phyloP scores from a whole-genome alignment of 2,797 vertebrate genomes.

The Channallabes apus region DNA sequence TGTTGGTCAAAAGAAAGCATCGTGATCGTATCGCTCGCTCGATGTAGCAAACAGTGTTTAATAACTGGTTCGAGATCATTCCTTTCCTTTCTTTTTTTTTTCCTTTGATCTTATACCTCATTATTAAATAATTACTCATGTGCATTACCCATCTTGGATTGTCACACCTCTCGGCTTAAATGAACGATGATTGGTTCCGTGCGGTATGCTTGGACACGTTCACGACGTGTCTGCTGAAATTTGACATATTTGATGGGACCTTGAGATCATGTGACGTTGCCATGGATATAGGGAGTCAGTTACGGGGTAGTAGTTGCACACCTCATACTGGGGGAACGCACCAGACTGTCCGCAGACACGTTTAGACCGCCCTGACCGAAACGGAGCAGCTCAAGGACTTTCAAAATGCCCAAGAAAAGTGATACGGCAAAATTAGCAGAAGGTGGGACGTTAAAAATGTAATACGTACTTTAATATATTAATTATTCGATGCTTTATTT shows the following conservation, averaged over 20 bases:
- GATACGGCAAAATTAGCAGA: constrained; percentile 73
- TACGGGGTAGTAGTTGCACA: constrained; percentile 64
- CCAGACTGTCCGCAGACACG: constrained; percentile 30
- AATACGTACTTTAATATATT: background rate
- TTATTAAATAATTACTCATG: too few relatives aligned
- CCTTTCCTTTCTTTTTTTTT: background rate
- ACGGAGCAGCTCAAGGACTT: constrained; percentile 22
- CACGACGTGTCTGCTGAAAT: constrained; percentile 22
- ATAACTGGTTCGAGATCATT: background rate
- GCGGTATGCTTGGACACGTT: background rate
- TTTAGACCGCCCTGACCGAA: constrained; percentile 7
- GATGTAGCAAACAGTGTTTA: constrained; percentile 8
- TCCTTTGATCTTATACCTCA: background rate
- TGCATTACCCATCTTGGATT: background rate
- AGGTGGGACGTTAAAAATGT: constrained; percentile 71
- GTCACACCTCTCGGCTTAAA: background rate
- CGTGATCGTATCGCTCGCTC: constrained; percentile 7
- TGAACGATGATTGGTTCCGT: background rate
- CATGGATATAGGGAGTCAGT: constrained; percentile 67
- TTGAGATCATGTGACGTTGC: constrained; percentile 63
- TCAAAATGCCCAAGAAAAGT: constrained; percentile 82
- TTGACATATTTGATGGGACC: constrained; percentile 35
- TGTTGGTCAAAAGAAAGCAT: constrained; percentile 38
- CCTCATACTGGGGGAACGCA: constrained; percentile 37
- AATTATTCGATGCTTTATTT: background rate